Percentiles rank a stretch among this genome's conserved stretches.
Conservation (phyloP, 2,797 vertebrate genomes). For the Monodelphis domestica region DNA sequence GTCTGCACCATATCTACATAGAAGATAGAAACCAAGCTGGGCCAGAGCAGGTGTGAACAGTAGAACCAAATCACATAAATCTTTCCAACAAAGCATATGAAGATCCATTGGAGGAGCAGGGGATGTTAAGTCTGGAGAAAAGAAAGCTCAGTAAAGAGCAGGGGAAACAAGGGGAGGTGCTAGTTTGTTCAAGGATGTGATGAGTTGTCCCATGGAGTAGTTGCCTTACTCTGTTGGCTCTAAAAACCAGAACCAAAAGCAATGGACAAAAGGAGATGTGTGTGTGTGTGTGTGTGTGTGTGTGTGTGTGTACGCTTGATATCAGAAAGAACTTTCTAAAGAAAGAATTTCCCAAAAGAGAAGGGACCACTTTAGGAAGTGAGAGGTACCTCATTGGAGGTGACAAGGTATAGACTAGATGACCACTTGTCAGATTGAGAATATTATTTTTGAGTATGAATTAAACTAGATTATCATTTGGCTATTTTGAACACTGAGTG, state of each 20-base stretch:
- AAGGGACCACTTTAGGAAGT: neutral
- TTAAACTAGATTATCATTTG: neutral
- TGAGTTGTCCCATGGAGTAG: neutral
- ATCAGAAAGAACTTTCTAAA: neutral
- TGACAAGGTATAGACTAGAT: neutral
- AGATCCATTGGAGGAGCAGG: neutral
- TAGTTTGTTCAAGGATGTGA: neutral
- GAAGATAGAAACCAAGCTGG: neutral
- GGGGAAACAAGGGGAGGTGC: no score
- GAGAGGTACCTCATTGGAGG: neutral
- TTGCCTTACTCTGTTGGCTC: neutral
- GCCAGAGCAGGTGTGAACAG: neutral
- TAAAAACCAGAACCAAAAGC: neutral
- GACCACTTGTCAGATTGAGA: neutral
- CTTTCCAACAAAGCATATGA: neutral
- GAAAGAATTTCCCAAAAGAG: neutral
- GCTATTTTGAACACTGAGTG: neutral
- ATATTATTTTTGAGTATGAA: neutral
- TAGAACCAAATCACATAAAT: neutral
- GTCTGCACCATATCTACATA: neutral
- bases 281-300: neutral
- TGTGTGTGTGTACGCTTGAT: neutral
- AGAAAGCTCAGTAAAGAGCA: neutral
- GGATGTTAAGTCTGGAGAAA: neutral
- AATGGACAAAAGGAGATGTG: neutral